Percentiles rank a stretch among this genome's conserved stretches.
Evolutionary conservation across 2,797 vertebrate species (phyloP).

Genomic region (Rallus crepitans): DNA sequence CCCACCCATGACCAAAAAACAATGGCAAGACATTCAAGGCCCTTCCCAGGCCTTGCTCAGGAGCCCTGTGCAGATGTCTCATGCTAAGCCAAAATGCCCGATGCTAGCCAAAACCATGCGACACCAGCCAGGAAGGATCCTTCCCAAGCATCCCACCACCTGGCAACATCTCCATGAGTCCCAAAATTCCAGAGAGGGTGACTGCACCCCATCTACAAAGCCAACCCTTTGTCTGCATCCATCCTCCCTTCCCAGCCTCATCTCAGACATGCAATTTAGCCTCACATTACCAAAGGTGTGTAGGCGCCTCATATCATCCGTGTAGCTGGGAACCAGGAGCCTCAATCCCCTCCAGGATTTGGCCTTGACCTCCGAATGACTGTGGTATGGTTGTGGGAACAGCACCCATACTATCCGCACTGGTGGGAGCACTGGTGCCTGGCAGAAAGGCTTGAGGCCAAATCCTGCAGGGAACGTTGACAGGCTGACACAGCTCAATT

Average conservation of each 20-base stretch:
- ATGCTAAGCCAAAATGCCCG: not conserved
- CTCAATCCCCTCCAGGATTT: not conserved
- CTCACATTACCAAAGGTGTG: not conserved
- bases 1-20: not conserved
- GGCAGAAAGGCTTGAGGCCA: not conserved
- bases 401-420: not conserved
- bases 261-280: not conserved
- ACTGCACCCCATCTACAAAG: fast-evolving
- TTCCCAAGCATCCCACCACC: not conserved
- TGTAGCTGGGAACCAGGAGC: not conserved
- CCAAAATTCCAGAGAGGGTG: not conserved
- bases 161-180: fast-evolving
- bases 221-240: not conserved
- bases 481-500: not conserved
- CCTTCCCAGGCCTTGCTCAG: not conserved
- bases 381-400: fast-evolving
- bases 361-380: not conserved
- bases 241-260: not conserved
- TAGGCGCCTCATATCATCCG: not conserved
- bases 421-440: fast-evolving
- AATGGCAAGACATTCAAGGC: not conserved
- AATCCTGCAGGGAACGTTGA: not conserved
- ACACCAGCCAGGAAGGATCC: not conserved
- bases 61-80: not conserved
- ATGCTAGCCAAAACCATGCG: not conserved